These are phyloP conservation scores for Laspeyria flexula DNA, from an alignment of 2,888 invertebrate species.

Conservation along the genomic window DNA sequence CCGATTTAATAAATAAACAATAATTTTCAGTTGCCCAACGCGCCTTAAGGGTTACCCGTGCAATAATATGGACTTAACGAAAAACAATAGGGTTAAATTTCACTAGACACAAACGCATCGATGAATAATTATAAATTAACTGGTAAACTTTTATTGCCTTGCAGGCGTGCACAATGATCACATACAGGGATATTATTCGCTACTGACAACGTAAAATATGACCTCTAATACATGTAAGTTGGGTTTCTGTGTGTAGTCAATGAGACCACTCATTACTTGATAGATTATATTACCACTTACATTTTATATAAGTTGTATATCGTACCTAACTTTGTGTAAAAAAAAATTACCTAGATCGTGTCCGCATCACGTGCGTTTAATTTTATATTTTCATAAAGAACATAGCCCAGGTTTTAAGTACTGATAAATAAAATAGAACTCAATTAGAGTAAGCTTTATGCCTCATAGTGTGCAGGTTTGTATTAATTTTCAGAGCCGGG, in stretches of 20 bases:
- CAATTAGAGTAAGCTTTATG: background rate
- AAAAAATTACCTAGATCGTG: too few species aligned
- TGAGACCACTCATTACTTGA: too few species aligned
- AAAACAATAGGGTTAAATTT: constrained; percentile 8
- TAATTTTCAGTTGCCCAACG: background rate
- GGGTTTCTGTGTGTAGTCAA: too few species aligned
- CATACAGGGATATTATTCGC: background rate
- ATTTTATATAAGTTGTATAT: too few species aligned
- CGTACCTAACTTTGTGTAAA: too few species aligned
- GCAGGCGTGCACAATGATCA: background rate
- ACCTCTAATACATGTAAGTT: too few species aligned
- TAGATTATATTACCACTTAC: too few species aligned
- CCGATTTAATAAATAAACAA: background rate
- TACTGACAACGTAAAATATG: background rate
- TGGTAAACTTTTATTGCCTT: background rate
- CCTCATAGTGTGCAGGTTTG: constrained; percentile 12
- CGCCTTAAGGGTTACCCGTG: background rate
- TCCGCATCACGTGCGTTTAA: too few species aligned
- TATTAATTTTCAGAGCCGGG: constrained; percentile 8
- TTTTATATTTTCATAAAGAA: background rate
- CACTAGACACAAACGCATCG: background rate
- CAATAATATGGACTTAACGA: constrained; percentile 11
- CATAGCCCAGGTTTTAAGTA: background rate
- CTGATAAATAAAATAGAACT: background rate
- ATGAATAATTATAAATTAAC: background rate